A percentile compares a stretch with the other conserved stretches of the same genome.
Evolutionary conservation across 2,113 vertebrate species (phyloP).

Genomic region (Syngnathus scovelli): DNA sequence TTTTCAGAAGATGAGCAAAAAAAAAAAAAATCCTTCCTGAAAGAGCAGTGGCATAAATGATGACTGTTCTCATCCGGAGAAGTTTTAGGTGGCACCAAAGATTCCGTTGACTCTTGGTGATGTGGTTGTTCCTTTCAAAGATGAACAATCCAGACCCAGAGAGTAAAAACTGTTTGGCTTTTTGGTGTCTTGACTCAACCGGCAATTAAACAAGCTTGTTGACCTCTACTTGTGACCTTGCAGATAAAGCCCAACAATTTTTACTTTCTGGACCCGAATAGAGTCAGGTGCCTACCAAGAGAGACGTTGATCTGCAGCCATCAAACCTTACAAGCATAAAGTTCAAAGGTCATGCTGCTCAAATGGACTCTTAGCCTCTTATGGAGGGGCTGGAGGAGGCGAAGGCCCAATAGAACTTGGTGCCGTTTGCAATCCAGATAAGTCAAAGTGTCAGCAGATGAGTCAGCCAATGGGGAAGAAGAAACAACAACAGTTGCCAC

Average conservation of each 20-base stretch:
- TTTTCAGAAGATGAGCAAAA: not conserved
- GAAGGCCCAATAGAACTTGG: not conserved
- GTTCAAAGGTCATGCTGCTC: not conserved
- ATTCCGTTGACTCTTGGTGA: not conserved
- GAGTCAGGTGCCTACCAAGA: not conserved
- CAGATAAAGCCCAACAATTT: too few species aligned
- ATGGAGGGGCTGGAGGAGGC: not conserved
- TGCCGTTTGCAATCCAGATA: not conserved
- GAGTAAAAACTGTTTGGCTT: too few species aligned
- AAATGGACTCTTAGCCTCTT: not conserved
- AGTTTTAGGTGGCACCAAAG: not conserved
- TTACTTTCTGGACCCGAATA: not conserved
- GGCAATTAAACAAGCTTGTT: too few species aligned
- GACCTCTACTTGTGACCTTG: too few species aligned
- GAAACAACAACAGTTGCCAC: not conserved
- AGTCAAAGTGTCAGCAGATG: not conserved
- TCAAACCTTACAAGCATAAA: not conserved
- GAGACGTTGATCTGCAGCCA: too few species aligned
- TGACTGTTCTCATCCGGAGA: not conserved
- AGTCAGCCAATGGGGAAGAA: not conserved
- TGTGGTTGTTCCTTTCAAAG: not conserved
- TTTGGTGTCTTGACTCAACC: too few species aligned
- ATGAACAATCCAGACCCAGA: too few species aligned
- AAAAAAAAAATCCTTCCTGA: not conserved
- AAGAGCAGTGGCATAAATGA: not conserved